Conservation (phyloP, 2,888 invertebrate species). For the Bellardia bayeri region DNA sequence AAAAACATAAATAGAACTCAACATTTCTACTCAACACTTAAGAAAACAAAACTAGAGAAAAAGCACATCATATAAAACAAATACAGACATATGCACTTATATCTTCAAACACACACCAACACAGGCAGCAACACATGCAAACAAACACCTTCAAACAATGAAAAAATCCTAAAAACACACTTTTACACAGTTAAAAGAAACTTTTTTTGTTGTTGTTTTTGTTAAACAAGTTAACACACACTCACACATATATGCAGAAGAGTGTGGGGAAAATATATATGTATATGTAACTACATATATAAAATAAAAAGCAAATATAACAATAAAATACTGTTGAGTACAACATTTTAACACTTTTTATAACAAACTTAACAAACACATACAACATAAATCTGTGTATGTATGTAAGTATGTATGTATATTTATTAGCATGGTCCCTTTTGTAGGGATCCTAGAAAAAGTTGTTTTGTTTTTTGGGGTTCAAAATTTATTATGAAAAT, state of each 20-base stretch:
- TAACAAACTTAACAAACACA: conserved; percentile 18
- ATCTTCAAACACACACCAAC: background rate
- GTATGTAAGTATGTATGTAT: background rate
- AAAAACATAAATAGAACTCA: conserved; percentile 28
- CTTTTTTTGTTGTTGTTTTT: conserved; percentile 23
- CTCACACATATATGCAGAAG: background rate
- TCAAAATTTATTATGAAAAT: too few species aligned
- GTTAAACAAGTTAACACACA: conserved; percentile 26
- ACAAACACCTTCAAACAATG: background rate
- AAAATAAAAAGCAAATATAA: conserved; percentile 47
- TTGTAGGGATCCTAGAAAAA: too few species aligned
- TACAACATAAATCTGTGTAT: background rate
- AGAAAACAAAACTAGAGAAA: background rate
- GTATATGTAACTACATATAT: background rate
- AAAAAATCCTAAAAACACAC: conserved; percentile 30
- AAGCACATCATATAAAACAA: conserved; percentile 16
- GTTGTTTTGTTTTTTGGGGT: too few species aligned
- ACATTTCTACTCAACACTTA: conserved; percentile 21
- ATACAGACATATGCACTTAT: background rate
- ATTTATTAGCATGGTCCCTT: too few species aligned
- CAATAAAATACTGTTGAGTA: conserved; percentile 65
- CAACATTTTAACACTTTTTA: conserved; percentile 67
- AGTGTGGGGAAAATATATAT: background rate
- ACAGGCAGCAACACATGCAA: background rate
- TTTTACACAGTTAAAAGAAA: background rate